Evolutionary conservation across 2,113 vertebrate species (phyloP).

Genomic region (Gymnogyps californianus): DNA sequence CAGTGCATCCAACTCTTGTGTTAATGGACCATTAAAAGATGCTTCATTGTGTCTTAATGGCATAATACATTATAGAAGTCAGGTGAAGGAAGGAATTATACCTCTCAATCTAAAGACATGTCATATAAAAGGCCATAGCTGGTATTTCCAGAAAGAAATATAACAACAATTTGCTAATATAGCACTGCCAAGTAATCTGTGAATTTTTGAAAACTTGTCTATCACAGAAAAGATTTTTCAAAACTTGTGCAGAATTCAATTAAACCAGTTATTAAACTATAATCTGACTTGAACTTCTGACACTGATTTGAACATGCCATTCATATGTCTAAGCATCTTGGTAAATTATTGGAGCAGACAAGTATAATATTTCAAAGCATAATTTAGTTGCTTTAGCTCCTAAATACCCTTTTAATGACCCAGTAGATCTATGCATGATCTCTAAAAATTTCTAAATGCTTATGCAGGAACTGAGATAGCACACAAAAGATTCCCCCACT

Average conservation of each 20-base stretch:
- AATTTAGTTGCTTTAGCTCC: background rate
- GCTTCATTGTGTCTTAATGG: slow-evolving; percentile 48
- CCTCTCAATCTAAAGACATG: background rate
- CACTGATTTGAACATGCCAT: background rate
- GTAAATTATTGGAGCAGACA: background rate
- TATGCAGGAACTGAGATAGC: background rate
- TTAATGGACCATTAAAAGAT: slow-evolving; percentile 52
- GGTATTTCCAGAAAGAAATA: background rate
- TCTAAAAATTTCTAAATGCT: background rate
- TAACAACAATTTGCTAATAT: background rate
- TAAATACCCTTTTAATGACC: background rate
- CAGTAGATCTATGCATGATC: background rate
- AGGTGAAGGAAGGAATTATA: slow-evolving; percentile 31
- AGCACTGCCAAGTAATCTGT: background rate
- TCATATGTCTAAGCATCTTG: background rate
- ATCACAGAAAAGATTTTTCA: background rate
- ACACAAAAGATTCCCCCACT: background rate
- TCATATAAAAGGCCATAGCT: background rate
- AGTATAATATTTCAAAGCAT: background rate
- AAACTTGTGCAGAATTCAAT: background rate
- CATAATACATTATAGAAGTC: slow-evolving; percentile 32
- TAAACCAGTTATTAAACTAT: background rate
- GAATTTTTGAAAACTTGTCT: background rate
- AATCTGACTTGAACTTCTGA: background rate
- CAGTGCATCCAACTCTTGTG: background rate